Evolutionary conservation across 2,113 vertebrate genomes (phyloP), one percentile per base, ranked within the genome.

Genomic region (Coracopsis vasa): DNA sequence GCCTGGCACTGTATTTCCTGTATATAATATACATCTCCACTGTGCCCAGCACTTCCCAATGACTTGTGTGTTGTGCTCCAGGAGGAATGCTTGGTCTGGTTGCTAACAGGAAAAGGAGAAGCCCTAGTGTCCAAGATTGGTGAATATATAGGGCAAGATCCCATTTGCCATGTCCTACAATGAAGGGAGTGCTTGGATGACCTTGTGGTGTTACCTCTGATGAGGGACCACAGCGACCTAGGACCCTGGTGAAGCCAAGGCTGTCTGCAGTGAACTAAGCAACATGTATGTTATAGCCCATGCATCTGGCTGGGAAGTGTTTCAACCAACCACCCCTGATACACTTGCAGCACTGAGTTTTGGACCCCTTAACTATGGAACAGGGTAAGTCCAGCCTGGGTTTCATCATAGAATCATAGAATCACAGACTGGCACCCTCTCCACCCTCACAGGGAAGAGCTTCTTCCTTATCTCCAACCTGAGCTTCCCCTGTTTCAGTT

Each of bases 191-290:
- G 37, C 21, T 41, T 48, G 44, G 37, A 23, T 7, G 11, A 20
- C 56, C 31, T 50, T 0, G 0, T 29, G 69, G 17, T 12, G 62
- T 81, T 66, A 10, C 33, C 37, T 71, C 51, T 67, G 25, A 13
- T 6, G n/a, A 48, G 53, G 61, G 28, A 64, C n/a, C 9, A 33
- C 0, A 1, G 60, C 28, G 31, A 41, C 8, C 17, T 31, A 31
- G 51, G 20, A 62, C 12, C 45, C 37, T 15, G 8, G 18, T 39
- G 56, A 67, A 86, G 42, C 9, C 66, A 67, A 24, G 25, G 16
- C 0, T 41, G 61, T 62, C 6, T 1, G 1, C 16, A 23, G 23
- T 15, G 37, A 67, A 5, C 20, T 51, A 25, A 24, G 23, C 12
- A 60, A 71, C 75, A 45, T 0, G 8, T 66, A 16, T 2, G 2